A percentile compares a stretch with the other conserved stretches of the same genome.
These are phyloP conservation scores for Plagodis pulveraria DNA, from an alignment of 2,888 invertebrate species.

Conservation along the genomic window DNA sequence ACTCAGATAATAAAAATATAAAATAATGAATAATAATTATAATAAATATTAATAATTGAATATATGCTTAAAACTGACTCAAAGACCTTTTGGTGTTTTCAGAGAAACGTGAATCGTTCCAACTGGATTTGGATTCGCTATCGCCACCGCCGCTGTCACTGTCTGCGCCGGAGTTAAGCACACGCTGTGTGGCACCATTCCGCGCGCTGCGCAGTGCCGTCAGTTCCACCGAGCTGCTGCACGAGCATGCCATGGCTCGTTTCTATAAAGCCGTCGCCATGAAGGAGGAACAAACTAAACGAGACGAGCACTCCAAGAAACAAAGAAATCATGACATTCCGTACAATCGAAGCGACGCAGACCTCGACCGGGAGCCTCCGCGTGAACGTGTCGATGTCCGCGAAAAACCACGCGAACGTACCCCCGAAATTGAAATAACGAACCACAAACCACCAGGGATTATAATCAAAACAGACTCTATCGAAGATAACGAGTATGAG, in stretches of 20 bases:
- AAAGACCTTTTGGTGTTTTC: slow-evolving; percentile 35
- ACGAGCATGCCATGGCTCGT: slow-evolving; percentile 92
- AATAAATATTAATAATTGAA: too few relatives aligned
- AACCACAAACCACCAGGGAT: slow-evolving; percentile 57
- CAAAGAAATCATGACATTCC: slow-evolving; percentile 67
- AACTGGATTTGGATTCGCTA: slow-evolving; percentile 87
- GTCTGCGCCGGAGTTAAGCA: slow-evolving; percentile 91
- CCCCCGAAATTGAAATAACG: slow-evolving; percentile 6
- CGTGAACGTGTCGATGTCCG: slow-evolving; percentile 30
- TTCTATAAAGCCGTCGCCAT: slow-evolving; percentile 91
- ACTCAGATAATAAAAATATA: too few relatives aligned
- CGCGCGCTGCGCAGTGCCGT: slow-evolving; percentile 89
- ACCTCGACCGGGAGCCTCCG: slow-evolving; percentile 37
- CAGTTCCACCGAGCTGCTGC: slow-evolving; percentile 93
- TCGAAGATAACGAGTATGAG: slow-evolving; percentile 60
- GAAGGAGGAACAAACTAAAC: slow-evolving; percentile 87
- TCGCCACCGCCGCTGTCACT: slow-evolving; percentile 92
- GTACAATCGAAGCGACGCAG: slow-evolving; percentile 45
- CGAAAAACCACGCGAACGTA: slow-evolving; percentile 8
- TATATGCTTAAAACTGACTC: too few relatives aligned
- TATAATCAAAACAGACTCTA: slow-evolving; percentile 64
- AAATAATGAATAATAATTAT: too few relatives aligned
- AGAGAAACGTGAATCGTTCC: slow-evolving; percentile 84
- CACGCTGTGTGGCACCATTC: slow-evolving; percentile 74
- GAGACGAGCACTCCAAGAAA: slow-evolving; percentile 48